phyloP scores from a whole-genome alignment of 2,888 invertebrate genomes.

The Cerastoderma edule region DNA sequence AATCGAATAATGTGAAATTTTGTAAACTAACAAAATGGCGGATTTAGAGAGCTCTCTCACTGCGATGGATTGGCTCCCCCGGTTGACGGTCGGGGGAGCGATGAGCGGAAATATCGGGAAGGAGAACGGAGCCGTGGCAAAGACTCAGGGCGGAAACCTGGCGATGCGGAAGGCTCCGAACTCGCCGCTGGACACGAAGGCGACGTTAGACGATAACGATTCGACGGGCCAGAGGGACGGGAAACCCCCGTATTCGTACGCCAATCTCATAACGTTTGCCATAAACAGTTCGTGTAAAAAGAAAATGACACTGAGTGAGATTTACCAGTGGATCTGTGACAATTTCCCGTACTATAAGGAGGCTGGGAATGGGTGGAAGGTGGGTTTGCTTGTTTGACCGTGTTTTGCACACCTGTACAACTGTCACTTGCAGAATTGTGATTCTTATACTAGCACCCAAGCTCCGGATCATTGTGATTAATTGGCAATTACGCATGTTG shows the following conservation, averaged over 20 bases:
- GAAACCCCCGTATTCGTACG: conserved; percentile 87
- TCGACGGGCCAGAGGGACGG: conserved; percentile 79
- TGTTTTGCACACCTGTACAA: too few relatives aligned
- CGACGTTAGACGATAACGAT: conserved; percentile 74
- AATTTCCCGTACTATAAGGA: conserved; percentile 90
- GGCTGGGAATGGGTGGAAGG: conserved; percentile 90
- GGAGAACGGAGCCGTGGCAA: conserved; percentile 67
- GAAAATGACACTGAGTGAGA: conserved; percentile 90
- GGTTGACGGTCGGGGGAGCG: conserved; percentile 83
- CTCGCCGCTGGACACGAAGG: conserved; percentile 78
- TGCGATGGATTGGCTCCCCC: conserved; percentile 85
- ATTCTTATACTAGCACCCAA: too few relatives aligned
- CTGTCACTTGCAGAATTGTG: too few relatives aligned
- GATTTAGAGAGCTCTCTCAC: conserved; percentile 85
- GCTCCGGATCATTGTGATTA: too few relatives aligned
- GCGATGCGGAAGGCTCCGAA: conserved; percentile 79
- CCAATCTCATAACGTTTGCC: conserved; percentile 89
- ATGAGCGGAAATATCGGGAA: conserved; percentile 72
- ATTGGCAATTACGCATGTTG: too few relatives aligned
- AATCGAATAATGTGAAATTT: conserved; percentile 47
- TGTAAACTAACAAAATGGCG: conserved; percentile 79
- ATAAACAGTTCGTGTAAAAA: conserved; percentile 88
- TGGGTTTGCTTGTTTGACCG: too few relatives aligned
- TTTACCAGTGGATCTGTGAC: conserved; percentile 90
- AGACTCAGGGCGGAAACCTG: conserved; percentile 72